Percentiles rank a stretch among this genome's conserved stretches.
phyloP scores from a whole-genome alignment of 2,888 invertebrate species.

The Ptychoptera albimana region DNA sequence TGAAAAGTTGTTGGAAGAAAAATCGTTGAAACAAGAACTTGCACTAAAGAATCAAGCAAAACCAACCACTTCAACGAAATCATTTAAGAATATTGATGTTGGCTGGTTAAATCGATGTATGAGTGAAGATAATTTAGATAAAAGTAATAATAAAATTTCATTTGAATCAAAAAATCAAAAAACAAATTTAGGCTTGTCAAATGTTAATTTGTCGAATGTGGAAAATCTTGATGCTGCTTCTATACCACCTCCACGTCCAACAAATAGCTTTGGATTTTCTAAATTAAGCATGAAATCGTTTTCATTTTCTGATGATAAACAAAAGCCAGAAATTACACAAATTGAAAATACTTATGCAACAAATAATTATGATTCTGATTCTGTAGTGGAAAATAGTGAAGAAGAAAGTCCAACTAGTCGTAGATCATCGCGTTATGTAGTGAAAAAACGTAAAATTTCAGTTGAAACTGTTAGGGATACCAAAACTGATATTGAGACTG shows the following conservation, averaged over 20 bases:
- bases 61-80: conserved; percentile 10
- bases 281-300: neutral
- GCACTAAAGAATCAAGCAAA: conserved; percentile 8
- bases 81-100: conserved; percentile 23
- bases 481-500: conserved; percentile 11
- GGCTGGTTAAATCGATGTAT: conserved; percentile 27
- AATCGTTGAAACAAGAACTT: conserved; percentile 14
- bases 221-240: conserved; percentile 3
- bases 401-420: conserved; percentile 34
- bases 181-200: conserved; percentile 27
- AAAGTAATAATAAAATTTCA: neutral
- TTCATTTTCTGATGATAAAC: neutral
- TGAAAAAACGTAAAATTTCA: conserved; percentile 35
- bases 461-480: conserved; percentile 6
- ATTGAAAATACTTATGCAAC: conserved; percentile 16
- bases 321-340: neutral
- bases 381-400: conserved; percentile 52
- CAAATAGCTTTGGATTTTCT: conserved; percentile 3
- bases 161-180: neutral
- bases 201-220: conserved; percentile 22
- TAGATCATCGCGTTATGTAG: conserved; percentile 33
- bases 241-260: neutral
- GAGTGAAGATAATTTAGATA: neutral
- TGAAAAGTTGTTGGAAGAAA: conserved; percentile 24
- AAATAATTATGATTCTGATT: conserved; percentile 30